Evolutionary conservation across 2,797 vertebrate species (phyloP), one percentile per base, ranked within the genome.

Genomic region (Pagetopsis macropterus): DNA sequence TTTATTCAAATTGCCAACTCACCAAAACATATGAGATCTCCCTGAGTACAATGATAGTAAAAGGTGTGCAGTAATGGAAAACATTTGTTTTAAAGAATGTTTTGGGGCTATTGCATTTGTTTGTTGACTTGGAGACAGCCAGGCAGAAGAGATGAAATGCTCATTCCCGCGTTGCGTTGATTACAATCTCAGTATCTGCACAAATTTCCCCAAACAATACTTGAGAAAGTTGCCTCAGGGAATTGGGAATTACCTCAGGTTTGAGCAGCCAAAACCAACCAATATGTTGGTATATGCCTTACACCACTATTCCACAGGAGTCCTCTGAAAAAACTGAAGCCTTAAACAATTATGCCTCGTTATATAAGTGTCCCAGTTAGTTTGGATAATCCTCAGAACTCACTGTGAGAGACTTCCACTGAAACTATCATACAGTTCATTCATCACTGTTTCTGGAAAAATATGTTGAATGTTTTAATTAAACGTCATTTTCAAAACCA

Each of bases 341-440:
- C 44, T 56, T 67, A 21, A 45, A 16, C 51, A 11, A 6, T 6
- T 16, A 17, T 51, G 60, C 54, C 60, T 17, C n/a, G 8, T n/a
- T 52, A 65, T 21, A 40, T 49, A 31, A 27, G 40, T 58, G 73
- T 69, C 54, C 58, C 43, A 49, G 16, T 57, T 73, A 31, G 17
- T 63, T 9, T 33, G 27, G 33, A 59, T 59, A 65, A 65, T 65
- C 61, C 66, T 46, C 41, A 46, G 51, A 16, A 44, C 51, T 56
- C 33, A 23, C 21, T 51, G 31, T 41, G 45, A 51, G 23, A 1
- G 9, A 37, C 59, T 48, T 31, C n/a, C 75, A 45, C 23, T n/a
- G 50, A 37, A 50, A n/a, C 10, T 43, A n/a, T 37, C 17, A 44
- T 9, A 50, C 10, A 9, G 50, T 14, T 57, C 21, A 16, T 31